Conservation (phyloP, 2,888 invertebrate species). For the Parnassius orleans region DNA sequence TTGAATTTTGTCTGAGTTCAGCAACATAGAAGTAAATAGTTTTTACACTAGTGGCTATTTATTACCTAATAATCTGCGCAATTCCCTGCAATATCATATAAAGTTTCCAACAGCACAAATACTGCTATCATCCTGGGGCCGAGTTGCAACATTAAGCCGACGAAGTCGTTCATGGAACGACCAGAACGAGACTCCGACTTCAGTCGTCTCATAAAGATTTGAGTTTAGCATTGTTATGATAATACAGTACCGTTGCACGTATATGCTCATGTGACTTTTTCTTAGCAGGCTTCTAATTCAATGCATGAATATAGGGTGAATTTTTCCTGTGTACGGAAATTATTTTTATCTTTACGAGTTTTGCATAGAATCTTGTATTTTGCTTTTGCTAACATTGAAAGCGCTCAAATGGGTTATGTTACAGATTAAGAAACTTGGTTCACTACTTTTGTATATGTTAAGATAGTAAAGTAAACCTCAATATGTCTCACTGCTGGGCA, state of each 20-base stretch:
- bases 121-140: slow-evolving; percentile 3
- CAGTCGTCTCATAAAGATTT: slow-evolving; percentile 14
- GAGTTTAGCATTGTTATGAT: slow-evolving; percentile 14
- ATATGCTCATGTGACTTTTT: slow-evolving; percentile 9
- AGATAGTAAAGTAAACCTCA: too few species aligned
- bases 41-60: neutral
- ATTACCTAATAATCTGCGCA: slow-evolving; percentile 4
- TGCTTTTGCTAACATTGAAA: neutral
- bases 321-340: slow-evolving; percentile 2
- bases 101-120: neutral
- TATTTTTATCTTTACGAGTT: neutral
- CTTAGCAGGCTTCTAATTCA: slow-evolving; percentile 7
- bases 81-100: neutral
- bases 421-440: too few species aligned
- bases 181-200: slow-evolving; percentile 9
- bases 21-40: too few species aligned
- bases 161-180: neutral
- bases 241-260: slow-evolving; percentile 2
- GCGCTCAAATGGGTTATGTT: too few species aligned
- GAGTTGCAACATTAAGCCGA: slow-evolving; percentile 10
- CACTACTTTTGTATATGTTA: too few species aligned
- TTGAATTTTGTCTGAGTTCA: too few species aligned
- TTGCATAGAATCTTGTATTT: neutral
- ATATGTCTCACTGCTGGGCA: too few species aligned
- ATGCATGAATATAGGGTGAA: slow-evolving; percentile 12